Evolutionary conservation across 2,888 invertebrate species (phyloP).

Genomic region (Cataglyphis altisquamis): DNA sequence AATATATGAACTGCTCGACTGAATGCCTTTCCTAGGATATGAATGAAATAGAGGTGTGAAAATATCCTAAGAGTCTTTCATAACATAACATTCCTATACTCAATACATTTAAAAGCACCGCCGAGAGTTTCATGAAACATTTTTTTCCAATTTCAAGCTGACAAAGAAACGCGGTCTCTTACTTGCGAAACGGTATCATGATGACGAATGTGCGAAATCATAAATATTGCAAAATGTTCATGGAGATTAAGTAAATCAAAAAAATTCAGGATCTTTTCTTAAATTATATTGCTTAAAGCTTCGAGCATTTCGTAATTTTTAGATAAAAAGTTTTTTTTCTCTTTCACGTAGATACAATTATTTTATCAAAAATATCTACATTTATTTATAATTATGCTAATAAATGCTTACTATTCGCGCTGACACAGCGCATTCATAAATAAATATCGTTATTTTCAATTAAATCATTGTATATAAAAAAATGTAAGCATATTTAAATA

Average conservation of each 20-base stretch:
- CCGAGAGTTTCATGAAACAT: slow-evolving; percentile 93
- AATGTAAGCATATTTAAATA: background rate
- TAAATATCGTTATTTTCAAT: background rate
- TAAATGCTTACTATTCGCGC: too few species aligned
- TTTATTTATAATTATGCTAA: background rate
- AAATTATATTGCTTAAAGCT: background rate
- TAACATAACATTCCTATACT: slow-evolving; percentile 94
- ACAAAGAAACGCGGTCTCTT: slow-evolving; percentile 93
- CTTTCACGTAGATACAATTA: background rate
- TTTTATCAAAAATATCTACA: background rate
- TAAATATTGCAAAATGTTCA: slow-evolving; percentile 87
- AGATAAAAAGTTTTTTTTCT: background rate
- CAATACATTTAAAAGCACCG: slow-evolving; percentile 91
- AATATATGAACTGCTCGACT: slow-evolving; percentile 94
- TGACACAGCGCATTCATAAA: background rate
- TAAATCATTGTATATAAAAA: background rate
- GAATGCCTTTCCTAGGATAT: slow-evolving; percentile 94
- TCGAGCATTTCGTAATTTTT: background rate
- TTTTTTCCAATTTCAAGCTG: slow-evolving; percentile 94
- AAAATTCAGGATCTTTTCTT: background rate
- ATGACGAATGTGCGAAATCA: slow-evolving; percentile 92
- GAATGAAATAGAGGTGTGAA: slow-evolving; percentile 96
- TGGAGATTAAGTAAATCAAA: background rate
- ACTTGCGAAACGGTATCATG: slow-evolving; percentile 92
- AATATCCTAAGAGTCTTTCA: slow-evolving; percentile 96